phyloP scores from a whole-genome alignment of 2,113 vertebrate genomes.

The Brachyhypopomus occidentalis region DNA sequence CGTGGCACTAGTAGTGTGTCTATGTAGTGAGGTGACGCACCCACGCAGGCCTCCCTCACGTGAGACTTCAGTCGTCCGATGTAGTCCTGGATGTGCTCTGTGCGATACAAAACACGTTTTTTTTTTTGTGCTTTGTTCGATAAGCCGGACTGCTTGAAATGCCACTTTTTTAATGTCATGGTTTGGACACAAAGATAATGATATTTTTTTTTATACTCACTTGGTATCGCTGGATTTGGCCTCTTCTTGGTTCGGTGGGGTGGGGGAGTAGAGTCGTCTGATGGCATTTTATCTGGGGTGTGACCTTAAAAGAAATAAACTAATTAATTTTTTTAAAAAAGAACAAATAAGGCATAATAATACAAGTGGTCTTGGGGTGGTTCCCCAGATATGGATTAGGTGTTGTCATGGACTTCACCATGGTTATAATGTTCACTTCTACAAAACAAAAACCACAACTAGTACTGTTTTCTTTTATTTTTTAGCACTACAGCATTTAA shows the following conservation, averaged over 20 bases:
- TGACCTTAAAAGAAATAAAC: neutral
- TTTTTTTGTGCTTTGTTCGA: neutral
- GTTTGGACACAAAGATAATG: neutral
- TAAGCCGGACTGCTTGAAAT: neutral
- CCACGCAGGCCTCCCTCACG: slow-evolving; percentile 63
- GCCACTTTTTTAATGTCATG: neutral
- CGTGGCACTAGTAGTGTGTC: slow-evolving; percentile 73
- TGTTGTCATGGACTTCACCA: too few species aligned
- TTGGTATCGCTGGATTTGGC: slow-evolving; percentile 53
- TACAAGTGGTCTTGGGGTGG: too few species aligned
- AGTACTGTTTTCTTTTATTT: too few species aligned
- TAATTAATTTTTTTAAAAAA: neutral
- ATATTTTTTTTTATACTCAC: slow-evolving; percentile 53
- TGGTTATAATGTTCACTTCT: neutral
- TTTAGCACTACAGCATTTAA: too few species aligned
- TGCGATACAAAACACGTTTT: slow-evolving; percentile 26
- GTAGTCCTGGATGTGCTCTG: slow-evolving; percentile 80
- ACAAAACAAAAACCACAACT: too few species aligned
- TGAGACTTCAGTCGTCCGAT: slow-evolving; percentile 66
- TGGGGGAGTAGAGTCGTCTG: slow-evolving; percentile 36
- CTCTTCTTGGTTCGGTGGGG: slow-evolving; percentile 21
- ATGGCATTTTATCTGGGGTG: slow-evolving; percentile 47
- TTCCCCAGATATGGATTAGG: too few species aligned
- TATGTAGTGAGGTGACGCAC: slow-evolving; percentile 73
- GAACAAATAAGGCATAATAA: neutral